Evolutionary conservation across 1,140 invertebrate genomes (phyloP).

Genomic region (Lucilia cuprina): DNA sequence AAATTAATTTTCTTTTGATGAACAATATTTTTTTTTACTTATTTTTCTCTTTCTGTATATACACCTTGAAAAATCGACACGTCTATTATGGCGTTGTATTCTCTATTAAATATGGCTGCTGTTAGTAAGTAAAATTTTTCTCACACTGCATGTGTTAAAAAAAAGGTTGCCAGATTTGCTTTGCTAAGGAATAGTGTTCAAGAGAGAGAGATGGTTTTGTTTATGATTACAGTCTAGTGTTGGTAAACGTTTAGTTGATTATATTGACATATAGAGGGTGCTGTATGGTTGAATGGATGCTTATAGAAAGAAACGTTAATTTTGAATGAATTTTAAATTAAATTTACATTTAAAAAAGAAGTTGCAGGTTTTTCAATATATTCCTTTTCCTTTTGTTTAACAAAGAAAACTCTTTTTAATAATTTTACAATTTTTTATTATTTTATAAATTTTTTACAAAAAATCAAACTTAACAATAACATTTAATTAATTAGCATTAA

Average conservation of each 20-base stretch:
- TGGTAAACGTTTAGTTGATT: neutral
- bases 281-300: neutral
- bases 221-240: neutral
- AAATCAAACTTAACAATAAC: neutral
- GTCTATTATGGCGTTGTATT: slow-evolving; percentile 21
- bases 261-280: neutral
- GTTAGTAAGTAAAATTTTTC: neutral
- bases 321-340: no score
- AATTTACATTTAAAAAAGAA: no score
- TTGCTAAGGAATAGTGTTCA: no score
- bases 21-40: slow-evolving; percentile 41
- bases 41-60: neutral
- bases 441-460: neutral
- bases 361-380: no score
- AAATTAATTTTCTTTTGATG: slow-evolving; percentile 27
- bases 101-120: slow-evolving; percentile 38
- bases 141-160: neutral
- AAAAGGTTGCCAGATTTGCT: neutral
- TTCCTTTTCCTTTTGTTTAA: no score
- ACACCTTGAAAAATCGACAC: slow-evolving; percentile 42
- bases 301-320: no score
- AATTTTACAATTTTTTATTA: neutral
- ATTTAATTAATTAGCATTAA: neutral
- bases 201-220: neutral
- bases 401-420: no score